Evolutionary conservation across 2,113 vertebrate genomes (phyloP).

Genomic region (Malurus elegans): DNA sequence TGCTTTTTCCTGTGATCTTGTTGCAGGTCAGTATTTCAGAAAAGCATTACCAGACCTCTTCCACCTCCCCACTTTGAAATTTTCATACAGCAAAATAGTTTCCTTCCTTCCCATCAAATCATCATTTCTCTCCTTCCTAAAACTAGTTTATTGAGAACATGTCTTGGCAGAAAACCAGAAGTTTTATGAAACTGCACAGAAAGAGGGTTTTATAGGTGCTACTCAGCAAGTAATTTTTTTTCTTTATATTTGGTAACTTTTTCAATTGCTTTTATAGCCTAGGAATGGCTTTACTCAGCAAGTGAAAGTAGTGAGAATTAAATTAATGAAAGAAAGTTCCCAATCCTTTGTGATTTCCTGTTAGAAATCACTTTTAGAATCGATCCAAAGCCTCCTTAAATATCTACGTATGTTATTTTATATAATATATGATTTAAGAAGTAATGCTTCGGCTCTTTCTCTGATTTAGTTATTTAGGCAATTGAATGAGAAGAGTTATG

Average conservation of each 20-base stretch:
- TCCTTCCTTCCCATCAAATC: conserved; percentile 14
- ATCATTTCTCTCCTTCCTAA: neutral
- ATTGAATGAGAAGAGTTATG: neutral
- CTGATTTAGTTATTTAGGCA: neutral
- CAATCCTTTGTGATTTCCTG: neutral
- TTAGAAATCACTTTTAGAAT: neutral
- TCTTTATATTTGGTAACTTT: conserved; percentile 15
- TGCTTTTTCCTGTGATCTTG: neutral
- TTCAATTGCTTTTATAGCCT: conserved; percentile 19
- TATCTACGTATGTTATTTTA: neutral
- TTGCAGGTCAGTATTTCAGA: neutral
- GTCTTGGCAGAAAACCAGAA: conserved; percentile 33
- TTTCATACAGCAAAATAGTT: conserved; percentile 13
- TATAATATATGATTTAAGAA: neutral
- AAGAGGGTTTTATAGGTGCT: conserved; percentile 40
- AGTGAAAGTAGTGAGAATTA: conserved; percentile 20
- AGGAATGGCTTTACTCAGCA: conserved; percentile 8
- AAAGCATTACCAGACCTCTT: neutral
- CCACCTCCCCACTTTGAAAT: neutral
- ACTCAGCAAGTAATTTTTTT: conserved; percentile 11
- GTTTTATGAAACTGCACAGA: conserved; percentile 33
- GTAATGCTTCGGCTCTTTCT: neutral
- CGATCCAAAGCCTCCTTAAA: neutral
- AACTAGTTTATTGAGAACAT: conserved; percentile 4
- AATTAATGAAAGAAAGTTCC: neutral